Evolutionary conservation across 2,888 invertebrate species (phyloP), one percentile per base, ranked within the genome.

Genomic region (Myopa tessellatipennis): DNA sequence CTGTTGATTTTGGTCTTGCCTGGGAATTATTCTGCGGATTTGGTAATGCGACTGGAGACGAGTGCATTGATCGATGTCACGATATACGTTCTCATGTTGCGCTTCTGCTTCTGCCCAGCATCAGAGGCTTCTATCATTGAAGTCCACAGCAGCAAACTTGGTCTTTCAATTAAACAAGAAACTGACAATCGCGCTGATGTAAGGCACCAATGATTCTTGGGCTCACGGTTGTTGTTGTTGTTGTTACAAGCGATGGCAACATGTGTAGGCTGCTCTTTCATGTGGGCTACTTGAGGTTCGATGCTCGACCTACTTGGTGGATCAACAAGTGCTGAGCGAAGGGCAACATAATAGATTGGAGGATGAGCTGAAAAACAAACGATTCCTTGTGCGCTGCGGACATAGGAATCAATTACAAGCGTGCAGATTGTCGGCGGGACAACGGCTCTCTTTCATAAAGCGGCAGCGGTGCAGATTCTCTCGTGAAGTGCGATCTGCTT

Each of bases 41-140:
- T 77, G 77, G 77, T 60, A 55, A 60, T 68, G 77, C 52, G 61
- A 76, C 69, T 34, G 36, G 36, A 67, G 55, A 67, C 67, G 67
- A 55, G 55, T 38, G 16, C 61, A 26, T 26, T 26, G 55, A 26
- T 75, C 65, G 74, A 65, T 40, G 65, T 26, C 71, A 58, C 52
- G 55, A 68, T 58, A 55, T 76, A 61, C 61, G 45, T 69, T 68
- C 8, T 69, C 50, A 52, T 36, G 63, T 52, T 36, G n/a, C 50
- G 72, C 74, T 67, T 55, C 73, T 70, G 69, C 18, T 38, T 60
- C 61, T 14, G 18, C 40, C 52, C 36, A 52, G 8, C 67, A 74
- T 71, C 71, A 34, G 4, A 36, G 38, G 38, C 10, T 6, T 34
- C 61, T 12, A 60, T 4, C 40, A 40, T 69, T 26, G 18, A 69